phyloP scores from a whole-genome alignment of 1,140 invertebrate species.

The Cardiocondyla obscurior region DNA sequence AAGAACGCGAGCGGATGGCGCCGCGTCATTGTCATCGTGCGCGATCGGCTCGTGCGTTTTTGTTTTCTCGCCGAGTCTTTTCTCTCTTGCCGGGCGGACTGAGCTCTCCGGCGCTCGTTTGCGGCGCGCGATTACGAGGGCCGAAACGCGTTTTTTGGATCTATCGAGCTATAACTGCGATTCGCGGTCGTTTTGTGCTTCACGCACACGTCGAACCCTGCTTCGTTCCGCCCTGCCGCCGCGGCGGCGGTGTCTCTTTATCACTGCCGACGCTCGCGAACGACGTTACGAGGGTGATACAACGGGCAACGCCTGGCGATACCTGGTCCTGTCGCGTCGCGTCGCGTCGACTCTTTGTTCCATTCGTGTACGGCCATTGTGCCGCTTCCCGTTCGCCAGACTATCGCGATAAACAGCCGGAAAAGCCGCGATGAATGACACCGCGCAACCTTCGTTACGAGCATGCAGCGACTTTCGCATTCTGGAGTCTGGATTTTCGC shows the following conservation, averaged over 20 bases:
- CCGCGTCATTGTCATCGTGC: conserved; percentile 31
- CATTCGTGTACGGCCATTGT: conserved; percentile 67
- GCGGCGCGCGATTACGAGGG: conserved; percentile 64
- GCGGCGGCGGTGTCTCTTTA: conserved; percentile 62
- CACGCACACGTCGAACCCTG: conserved; percentile 56
- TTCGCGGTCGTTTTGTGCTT: conserved; percentile 48
- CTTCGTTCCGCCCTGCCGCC: background rate
- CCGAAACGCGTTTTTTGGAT: conserved; percentile 66
- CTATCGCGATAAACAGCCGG: conserved; percentile 73
- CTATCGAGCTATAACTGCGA: conserved; percentile 65
- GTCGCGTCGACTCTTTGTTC: conserved; percentile 57
- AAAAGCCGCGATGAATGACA: conserved; percentile 70
- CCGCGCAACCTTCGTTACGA: conserved; percentile 56
- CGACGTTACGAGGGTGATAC: conserved; percentile 71
- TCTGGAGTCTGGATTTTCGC: conserved; percentile 40
- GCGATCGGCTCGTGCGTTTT: conserved; percentile 32
- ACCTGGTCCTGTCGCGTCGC: conserved; percentile 45
- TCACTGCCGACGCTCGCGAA: conserved; percentile 61
- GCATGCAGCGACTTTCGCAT: conserved; percentile 48
- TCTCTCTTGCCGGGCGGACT: background rate
- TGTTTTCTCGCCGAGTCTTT: conserved; percentile 37
- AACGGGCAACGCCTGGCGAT: conserved; percentile 49
- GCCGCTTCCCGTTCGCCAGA: conserved; percentile 70
- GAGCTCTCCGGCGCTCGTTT: conserved; percentile 55
- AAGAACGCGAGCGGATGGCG: background rate